Evolutionary conservation across 1,140 invertebrate species (phyloP).

Genomic region (Drosophila ironensis): DNA sequence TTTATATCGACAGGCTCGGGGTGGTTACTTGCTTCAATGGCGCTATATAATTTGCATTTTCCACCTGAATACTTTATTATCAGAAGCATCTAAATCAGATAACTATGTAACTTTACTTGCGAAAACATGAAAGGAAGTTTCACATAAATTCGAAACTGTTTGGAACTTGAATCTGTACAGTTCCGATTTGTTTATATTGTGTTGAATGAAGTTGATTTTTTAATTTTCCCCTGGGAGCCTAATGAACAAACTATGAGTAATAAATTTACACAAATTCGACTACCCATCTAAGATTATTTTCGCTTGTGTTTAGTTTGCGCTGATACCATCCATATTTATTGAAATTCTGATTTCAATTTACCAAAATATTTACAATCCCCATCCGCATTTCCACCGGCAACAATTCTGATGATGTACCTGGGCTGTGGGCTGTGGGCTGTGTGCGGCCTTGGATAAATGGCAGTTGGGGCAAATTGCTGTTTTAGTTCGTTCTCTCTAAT

Average conservation of each 20-base stretch:
- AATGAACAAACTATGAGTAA: too few species aligned
- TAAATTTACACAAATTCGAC: too few species aligned
- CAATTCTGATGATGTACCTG: background rate
- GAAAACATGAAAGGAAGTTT: too few species aligned
- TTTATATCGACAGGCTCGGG: constrained; percentile 15
- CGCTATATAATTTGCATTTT: constrained; percentile 30
- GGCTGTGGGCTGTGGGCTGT: too few species aligned
- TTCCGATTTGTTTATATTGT: too few species aligned
- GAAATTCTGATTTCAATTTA: background rate
- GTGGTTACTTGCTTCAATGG: background rate
- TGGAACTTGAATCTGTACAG: too few species aligned
- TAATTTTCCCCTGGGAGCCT: too few species aligned
- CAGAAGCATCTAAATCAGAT: background rate
- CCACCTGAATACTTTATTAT: constrained; percentile 2
- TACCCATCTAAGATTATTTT: too few species aligned
- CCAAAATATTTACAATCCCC: background rate
- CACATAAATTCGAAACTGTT: too few species aligned
- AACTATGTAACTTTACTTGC: too few species aligned
- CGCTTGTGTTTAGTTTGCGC: too few species aligned
- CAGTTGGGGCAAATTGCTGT: constrained; percentile 17
- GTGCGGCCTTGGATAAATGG: background rate
- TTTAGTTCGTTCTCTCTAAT: background rate
- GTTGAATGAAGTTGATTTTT: too few species aligned
- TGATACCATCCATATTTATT: background rate
- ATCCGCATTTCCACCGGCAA: background rate